Percentiles rank a stretch among this genome's conserved stretches.
These are phyloP conservation scores for Tenthredo amoena DNA, from an alignment of 2,888 invertebrate genomes.

Conservation along the genomic window DNA sequence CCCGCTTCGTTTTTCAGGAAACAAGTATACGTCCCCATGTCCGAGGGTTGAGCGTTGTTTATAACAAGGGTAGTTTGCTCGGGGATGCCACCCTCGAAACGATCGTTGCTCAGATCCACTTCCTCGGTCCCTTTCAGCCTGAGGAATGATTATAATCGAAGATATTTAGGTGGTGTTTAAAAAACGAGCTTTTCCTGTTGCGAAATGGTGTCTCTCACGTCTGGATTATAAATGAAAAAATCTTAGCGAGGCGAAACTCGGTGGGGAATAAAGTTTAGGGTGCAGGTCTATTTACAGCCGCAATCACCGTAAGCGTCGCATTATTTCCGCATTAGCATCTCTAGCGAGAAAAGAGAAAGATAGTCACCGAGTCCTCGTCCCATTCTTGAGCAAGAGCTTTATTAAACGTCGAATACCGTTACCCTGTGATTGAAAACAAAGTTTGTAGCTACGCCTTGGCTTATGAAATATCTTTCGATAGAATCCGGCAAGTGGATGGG, in stretches of 20 bases:
- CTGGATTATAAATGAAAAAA: background rate
- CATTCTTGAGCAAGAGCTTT: background rate
- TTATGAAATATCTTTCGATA: slow-evolving; percentile 23
- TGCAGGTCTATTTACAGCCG: background rate
- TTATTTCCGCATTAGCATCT: slow-evolving; percentile 42
- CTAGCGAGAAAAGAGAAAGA: slow-evolving; percentile 41
- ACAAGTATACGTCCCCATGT: slow-evolving; percentile 93
- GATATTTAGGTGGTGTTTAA: background rate
- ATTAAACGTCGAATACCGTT: slow-evolving; percentile 47
- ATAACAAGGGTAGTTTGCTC: slow-evolving; percentile 89
- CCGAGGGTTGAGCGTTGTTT: slow-evolving; percentile 86
- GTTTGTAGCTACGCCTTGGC: background rate
- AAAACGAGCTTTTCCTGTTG: background rate
- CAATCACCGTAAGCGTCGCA: slow-evolving; percentile 32
- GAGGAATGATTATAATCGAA: slow-evolving; percentile 54
- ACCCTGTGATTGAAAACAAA: slow-evolving; percentile 46
- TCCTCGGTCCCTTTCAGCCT: slow-evolving; percentile 87
- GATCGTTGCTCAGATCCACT: slow-evolving; percentile 81
- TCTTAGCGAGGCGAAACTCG: background rate
- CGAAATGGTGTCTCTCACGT: background rate
- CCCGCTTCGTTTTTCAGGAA: slow-evolving; percentile 90
- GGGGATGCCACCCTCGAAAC: slow-evolving; percentile 88
- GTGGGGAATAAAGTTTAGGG: background rate
- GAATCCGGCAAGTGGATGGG: background rate
- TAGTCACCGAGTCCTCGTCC: background rate